Conservation (phyloP, 2,113 vertebrate genomes). For the Eurystomus gularis region DNA sequence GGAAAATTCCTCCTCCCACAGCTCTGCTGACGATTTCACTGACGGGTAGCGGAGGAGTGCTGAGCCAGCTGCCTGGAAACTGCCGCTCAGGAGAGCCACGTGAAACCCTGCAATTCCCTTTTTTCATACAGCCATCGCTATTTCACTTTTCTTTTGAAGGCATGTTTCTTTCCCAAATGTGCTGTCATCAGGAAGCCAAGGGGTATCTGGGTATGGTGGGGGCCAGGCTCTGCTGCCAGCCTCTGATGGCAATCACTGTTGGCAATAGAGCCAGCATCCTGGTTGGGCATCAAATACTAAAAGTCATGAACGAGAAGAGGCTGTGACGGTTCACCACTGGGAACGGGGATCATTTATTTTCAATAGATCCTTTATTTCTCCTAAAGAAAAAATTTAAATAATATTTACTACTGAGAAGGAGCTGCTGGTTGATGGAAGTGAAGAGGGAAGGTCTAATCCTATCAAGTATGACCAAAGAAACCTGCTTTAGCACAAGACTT, state of each 20-base stretch:
- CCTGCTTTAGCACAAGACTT: fast-evolving
- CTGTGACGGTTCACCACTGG: background rate
- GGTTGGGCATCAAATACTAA: fast-evolving
- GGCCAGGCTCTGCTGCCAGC: background rate
- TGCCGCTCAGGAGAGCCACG: background rate
- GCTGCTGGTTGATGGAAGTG: background rate
- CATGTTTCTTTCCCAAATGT: background rate
- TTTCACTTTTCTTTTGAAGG: background rate
- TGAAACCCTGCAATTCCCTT: background rate
- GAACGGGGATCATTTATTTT: background rate
- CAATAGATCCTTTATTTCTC: fast-evolving
- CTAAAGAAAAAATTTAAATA: too few relatives aligned
- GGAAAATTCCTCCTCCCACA: background rate
- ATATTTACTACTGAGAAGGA: background rate
- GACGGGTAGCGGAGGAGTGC: background rate
- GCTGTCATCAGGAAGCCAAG: background rate
- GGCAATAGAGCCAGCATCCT: background rate
- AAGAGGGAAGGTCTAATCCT: background rate
- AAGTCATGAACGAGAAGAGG: fast-evolving
- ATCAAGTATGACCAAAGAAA: fast-evolving
- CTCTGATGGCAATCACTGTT: fast-evolving
- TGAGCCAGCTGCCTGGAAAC: background rate
- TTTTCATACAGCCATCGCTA: too few relatives aligned
- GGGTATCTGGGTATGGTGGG: too few relatives aligned
- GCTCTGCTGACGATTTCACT: background rate